Evolutionary conservation across 2,797 vertebrate species (phyloP).

Genomic region (Lemur catta): DNA sequence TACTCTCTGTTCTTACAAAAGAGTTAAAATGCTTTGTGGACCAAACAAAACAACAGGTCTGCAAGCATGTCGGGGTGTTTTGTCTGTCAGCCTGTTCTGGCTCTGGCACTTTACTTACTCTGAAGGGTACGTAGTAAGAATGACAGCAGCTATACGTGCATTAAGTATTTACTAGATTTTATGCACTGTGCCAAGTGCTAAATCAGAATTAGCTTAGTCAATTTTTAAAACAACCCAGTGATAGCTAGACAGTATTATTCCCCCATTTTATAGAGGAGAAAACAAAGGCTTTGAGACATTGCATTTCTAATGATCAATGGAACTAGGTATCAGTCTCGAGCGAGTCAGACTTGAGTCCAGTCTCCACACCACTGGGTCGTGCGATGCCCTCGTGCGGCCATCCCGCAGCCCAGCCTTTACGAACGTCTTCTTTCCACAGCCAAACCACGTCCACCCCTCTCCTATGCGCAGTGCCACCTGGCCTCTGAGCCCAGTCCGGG

Average conservation of each 20-base stretch:
- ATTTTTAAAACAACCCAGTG: not conserved
- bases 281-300: not conserved
- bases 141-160: fast-evolving
- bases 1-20: not conserved
- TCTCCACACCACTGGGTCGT: not conserved
- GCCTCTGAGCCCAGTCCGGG: not conserved
- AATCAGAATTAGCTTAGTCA: not conserved
- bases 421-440: not conserved
- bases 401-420: not conserved
- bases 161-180: not conserved
- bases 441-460: not conserved
- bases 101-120: not conserved
- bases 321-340: not conserved
- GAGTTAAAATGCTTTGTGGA: not conserved
- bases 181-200: not conserved
- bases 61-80: not conserved
- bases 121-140: not conserved
- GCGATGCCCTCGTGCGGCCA: no score
- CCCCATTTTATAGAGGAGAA: not conserved
- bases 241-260: not conserved
- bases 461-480: not conserved
- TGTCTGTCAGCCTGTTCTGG: not conserved
- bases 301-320: not conserved
- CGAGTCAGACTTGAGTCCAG: not conserved
- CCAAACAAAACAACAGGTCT: not conserved